A percentile compares a stretch with the other conserved stretches of the same genome.
These are phyloP conservation scores for Crotalus tigris DNA, from an alignment of 2,113 vertebrate genomes.

Conservation along the genomic window DNA sequence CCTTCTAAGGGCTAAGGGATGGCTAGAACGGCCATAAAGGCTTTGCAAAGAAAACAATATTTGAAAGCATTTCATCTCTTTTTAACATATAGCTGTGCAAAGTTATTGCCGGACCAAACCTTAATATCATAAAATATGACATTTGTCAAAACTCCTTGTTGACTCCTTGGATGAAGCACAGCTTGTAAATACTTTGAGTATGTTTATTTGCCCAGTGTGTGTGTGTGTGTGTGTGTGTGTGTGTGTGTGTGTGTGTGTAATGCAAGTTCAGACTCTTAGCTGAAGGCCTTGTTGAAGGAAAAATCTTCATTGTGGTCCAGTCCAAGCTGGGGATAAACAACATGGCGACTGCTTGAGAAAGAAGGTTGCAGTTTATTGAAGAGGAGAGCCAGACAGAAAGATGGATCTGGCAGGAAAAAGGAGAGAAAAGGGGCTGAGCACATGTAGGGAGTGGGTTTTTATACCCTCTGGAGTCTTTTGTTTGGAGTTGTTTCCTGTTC, in stretches of 20 bases:
- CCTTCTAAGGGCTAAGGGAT: constrained; percentile 38
- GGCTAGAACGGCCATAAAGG: constrained; percentile 46
- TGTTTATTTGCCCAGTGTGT: neutral
- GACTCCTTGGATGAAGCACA: neutral
- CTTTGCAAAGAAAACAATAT: constrained; percentile 46
- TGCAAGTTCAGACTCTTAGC: neutral
- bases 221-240: neutral
- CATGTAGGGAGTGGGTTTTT: too few species aligned
- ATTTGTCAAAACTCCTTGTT: neutral
- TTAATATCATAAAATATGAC: constrained; percentile 9
- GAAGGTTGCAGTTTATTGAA: too few species aligned
- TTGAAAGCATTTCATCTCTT: constrained; percentile 56
- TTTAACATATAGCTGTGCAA: constrained; percentile 43
- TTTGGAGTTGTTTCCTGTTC: too few species aligned
- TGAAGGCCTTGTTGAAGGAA: neutral
- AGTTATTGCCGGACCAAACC: constrained; percentile 35
- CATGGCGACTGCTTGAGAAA: too few species aligned
- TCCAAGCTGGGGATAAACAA: too few species aligned
- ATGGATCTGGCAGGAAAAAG: too few species aligned
- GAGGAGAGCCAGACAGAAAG: too few species aligned
- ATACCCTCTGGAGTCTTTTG: too few species aligned
- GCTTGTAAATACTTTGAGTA: neutral
- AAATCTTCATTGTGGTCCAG: too few species aligned
- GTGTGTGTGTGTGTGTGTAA: neutral
- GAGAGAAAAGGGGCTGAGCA: too few species aligned